Evolutionary conservation across 37 sponge, comb jelly and placozoan species (phyloP).

Genomic region (Beroe forskalii): DNA sequence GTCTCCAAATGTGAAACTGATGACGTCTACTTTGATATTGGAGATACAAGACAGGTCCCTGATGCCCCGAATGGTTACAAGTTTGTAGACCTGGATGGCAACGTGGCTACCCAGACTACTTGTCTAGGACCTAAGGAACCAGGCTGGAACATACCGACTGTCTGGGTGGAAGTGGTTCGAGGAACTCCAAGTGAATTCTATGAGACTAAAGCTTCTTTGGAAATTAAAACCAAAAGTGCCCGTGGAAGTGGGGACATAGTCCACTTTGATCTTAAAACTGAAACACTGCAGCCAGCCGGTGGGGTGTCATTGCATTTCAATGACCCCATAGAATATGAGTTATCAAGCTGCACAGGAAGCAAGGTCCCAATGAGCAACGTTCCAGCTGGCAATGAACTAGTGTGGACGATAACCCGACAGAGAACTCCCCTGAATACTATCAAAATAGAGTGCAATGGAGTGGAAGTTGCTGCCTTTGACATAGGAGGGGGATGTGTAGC

Average conservation of each 20-base stretch:
- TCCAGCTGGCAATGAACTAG: not conserved
- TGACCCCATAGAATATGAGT: not conserved
- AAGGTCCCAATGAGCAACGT: not conserved
- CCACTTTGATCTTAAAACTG: not conserved
- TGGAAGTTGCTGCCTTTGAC: not conserved
- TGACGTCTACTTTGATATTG: not conserved
- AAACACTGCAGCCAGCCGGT: not conserved
- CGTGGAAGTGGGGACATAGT: not conserved
- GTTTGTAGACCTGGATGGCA: not conserved
- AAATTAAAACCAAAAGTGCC: slow-evolving; percentile 15
- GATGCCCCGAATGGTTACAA: not conserved
- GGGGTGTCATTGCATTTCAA: not conserved
- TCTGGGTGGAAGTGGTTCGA: not conserved
- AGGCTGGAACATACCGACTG: not conserved
- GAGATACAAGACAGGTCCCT: not conserved
- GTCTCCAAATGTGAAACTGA: not conserved
- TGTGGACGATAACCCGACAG: not conserved
- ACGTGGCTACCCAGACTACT: not conserved
- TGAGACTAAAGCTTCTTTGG: not conserved
- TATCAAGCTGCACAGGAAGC: not conserved
- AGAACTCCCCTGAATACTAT: not conserved
- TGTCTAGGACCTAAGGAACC: not conserved
- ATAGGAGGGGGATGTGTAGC: not conserved
- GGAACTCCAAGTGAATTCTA: not conserved
- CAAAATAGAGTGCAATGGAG: slow-evolving; percentile 17